phyloP scores from a whole-genome alignment of 2,113 vertebrate species.

The Cepphus grylle region DNA sequence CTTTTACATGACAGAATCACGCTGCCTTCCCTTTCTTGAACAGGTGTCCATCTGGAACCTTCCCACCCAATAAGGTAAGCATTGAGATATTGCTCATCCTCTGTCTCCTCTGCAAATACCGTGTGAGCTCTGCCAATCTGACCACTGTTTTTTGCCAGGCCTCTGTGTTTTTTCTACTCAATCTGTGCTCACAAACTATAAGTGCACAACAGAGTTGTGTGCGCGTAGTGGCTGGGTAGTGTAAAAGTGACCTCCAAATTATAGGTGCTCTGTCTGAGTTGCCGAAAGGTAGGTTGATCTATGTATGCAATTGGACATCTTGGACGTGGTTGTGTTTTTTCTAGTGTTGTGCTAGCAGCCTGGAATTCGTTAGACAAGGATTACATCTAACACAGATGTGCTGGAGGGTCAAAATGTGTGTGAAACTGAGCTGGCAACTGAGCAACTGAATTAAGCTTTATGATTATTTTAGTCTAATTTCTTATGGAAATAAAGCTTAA shows the following conservation, averaged over 20 bases:
- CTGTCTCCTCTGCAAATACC: background rate
- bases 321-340: background rate
- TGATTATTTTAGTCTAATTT: background rate
- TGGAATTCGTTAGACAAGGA: background rate
- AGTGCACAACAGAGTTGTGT: accelerated
- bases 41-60: background rate
- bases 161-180: background rate
- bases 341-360: background rate
- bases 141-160: background rate
- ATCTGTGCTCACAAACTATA: background rate
- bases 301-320: background rate
- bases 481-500: background rate
- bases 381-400: background rate
- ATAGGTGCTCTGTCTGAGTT: background rate
- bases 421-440: background rate
- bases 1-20: background rate
- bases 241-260: background rate
- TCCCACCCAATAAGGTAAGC: background rate
- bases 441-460: background rate
- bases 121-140: background rate
- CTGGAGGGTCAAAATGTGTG: background rate
- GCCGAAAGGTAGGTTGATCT: background rate
- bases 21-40: background rate
- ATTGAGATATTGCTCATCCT: background rate
- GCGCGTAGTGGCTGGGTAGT: background rate